Percentiles rank a stretch among this genome's conserved stretches.
Conservation (phyloP, 2,888 invertebrate genomes). For the Anarsia innoxiella region DNA sequence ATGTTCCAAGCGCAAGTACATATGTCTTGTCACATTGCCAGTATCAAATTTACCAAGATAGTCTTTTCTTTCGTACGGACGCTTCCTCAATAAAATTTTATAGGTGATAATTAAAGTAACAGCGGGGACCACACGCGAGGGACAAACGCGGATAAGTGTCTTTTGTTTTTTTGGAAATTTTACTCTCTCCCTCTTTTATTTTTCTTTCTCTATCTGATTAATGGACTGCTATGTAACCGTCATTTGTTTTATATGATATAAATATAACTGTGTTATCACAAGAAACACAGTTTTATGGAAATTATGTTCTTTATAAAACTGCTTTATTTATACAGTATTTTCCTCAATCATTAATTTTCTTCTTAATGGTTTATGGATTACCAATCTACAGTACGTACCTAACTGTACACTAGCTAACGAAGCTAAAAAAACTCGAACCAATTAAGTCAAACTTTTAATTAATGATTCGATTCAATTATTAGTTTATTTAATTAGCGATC, state of each 20-base stretch:
- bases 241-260: conserved; percentile 2
- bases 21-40: conserved; percentile 27
- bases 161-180: conserved; percentile 20
- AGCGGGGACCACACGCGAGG: conserved; percentile 34
- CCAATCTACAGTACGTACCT: too few relatives aligned
- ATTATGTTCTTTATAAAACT: too few relatives aligned
- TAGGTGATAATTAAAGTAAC: conserved; percentile 51
- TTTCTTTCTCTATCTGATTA: conserved; percentile 8
- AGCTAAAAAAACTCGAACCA: conserved; percentile 21
- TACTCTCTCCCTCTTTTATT: conserved; percentile 1
- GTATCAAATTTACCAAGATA: conserved; percentile 24
- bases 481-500: conserved; percentile 33
- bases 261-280: not conserved
- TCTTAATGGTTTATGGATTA: too few relatives aligned
- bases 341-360: too few relatives aligned
- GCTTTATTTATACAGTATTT: too few relatives aligned
- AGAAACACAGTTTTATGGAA: too few relatives aligned
- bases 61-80: conserved; percentile 44
- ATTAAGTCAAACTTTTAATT: conserved; percentile 37
- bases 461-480: conserved; percentile 26
- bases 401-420: too few relatives aligned
- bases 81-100: conserved; percentile 68
- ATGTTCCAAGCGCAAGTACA: conserved; percentile 15
- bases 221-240: not conserved
- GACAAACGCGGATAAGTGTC: conserved; percentile 14